These are phyloP conservation scores for Neuroterus valhalla DNA, from an alignment of 1,140 invertebrate species.

Conservation along the genomic window DNA sequence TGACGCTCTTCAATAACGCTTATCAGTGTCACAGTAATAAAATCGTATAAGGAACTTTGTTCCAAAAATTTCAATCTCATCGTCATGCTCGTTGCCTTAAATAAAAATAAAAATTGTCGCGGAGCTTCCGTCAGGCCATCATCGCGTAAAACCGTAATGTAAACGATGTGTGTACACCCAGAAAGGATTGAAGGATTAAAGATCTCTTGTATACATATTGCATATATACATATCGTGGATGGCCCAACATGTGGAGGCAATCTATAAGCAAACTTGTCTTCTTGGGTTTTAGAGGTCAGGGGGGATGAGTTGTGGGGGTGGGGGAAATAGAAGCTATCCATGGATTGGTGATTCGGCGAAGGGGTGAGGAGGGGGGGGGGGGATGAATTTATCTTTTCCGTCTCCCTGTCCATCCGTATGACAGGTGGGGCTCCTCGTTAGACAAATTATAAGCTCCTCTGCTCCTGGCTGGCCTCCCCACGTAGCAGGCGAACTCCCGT, in stretches of 20 bases:
- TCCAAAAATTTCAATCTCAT: not conserved
- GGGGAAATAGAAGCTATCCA: not conserved
- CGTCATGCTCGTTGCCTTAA: not conserved
- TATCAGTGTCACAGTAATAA: too few relatives aligned
- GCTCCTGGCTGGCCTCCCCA: constrained; percentile 45
- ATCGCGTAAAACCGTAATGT: too few relatives aligned
- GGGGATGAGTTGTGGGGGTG: not conserved
- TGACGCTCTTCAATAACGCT: too few relatives aligned
- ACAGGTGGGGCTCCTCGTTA: constrained; percentile 49
- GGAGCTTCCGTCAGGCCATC: constrained; percentile 2
- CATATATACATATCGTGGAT: constrained; percentile 9
- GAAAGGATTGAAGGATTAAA: not conserved
- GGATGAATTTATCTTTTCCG: constrained; percentile 36
- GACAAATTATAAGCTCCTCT: constrained; percentile 55
- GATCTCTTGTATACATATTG: constrained; percentile 22
- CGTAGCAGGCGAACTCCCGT: constrained; percentile 49
- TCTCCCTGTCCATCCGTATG: constrained; percentile 33
- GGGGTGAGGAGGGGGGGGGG: not conserved
- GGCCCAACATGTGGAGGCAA: constrained; percentile 5
- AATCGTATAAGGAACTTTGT: too few relatives aligned
- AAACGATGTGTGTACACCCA: not conserved
- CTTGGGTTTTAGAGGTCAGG: not conserved
- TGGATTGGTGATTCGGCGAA: not conserved
- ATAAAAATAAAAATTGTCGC: constrained; percentile 6
- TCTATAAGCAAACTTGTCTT: constrained; percentile 30